Conservation (phyloP, 2,888 invertebrate species). For the Heliconius aoede region DNA sequence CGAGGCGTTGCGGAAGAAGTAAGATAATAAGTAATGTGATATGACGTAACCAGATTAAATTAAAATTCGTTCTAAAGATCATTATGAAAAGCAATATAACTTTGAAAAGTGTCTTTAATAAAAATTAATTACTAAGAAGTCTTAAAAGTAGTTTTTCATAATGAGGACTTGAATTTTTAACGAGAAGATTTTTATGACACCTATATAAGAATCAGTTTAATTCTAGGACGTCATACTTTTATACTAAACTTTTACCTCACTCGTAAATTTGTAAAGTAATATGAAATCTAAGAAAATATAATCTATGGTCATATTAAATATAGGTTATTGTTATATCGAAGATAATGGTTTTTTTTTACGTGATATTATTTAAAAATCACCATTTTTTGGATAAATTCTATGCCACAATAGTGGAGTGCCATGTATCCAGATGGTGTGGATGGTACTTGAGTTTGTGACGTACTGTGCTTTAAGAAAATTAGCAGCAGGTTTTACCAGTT, state of each 20-base stretch:
- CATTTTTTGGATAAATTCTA: no score
- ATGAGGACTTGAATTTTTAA: conserved; percentile 22
- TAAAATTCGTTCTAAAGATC: conserved; percentile 1
- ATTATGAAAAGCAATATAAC: conserved; percentile 16
- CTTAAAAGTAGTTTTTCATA: conserved; percentile 17
- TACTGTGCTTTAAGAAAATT: no score
- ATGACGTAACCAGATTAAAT: not conserved
- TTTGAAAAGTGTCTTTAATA: conserved; percentile 14
- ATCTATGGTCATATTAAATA: not conserved
- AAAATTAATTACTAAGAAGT: conserved; percentile 25
- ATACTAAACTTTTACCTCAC: not conserved
- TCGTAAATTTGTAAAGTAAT: not conserved
- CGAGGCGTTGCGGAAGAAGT: no score
- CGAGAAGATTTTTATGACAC: conserved; percentile 23
- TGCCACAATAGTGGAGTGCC: no score
- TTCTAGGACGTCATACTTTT: conserved; percentile 9
- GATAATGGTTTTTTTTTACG: no score
- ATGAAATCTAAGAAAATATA: not conserved
- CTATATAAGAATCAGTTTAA: conserved; percentile 15
- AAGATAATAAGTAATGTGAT: no score
- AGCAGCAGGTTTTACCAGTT: no score
- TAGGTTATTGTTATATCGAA: no score
- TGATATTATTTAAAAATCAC: no score
- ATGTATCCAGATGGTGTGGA: no score
- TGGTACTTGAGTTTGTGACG: no score